A percentile compares a stretch with the other conserved stretches of the same genome.
These are phyloP conservation scores for Acrocyrtus sp. DNA, from an alignment of 2,888 invertebrate species.

Conservation along the genomic window DNA sequence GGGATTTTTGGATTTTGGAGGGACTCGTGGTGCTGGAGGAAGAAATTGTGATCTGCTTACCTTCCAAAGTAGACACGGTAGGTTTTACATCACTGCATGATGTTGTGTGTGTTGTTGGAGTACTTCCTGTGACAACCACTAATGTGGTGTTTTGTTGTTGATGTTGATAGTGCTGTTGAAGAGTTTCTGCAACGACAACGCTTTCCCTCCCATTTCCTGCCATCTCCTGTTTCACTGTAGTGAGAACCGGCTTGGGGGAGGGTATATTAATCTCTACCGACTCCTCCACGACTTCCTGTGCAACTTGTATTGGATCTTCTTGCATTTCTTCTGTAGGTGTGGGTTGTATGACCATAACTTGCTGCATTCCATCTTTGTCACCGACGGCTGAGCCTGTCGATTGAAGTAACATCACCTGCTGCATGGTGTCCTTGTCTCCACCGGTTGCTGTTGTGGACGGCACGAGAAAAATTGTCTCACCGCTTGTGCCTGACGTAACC, in stretches of 20 bases:
- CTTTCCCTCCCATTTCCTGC: background rate
- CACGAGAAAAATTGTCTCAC: constrained; percentile 48
- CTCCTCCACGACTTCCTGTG: constrained; percentile 23
- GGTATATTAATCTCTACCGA: constrained; percentile 38
- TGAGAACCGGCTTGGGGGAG: constrained; percentile 39
- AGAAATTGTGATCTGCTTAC: background rate
- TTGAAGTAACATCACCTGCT: constrained; percentile 43
- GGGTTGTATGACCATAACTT: constrained; percentile 42
- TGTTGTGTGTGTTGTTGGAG: background rate
- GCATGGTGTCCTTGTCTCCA: constrained; percentile 29
- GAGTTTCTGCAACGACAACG: background rate
- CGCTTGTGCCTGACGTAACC: constrained; percentile 40
- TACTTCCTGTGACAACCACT: constrained; percentile 25
- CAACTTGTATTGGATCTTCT: background rate
- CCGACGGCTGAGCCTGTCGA: constrained; percentile 8
- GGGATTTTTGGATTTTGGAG: background rate
- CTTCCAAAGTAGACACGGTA: too few species aligned
- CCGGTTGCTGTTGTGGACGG: constrained; percentile 22
- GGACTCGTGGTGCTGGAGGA: background rate
- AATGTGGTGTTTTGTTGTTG: constrained; percentile 13
- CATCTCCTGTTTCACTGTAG: constrained; percentile 34
- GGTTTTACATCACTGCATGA: background rate
- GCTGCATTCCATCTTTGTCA: constrained; percentile 32
- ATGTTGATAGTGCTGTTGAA: background rate
- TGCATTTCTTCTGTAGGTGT: constrained; percentile 8